Base-by-base conservation (phyloP, 2,888 invertebrate genomes). In the Parelbella ahira region DNA sequence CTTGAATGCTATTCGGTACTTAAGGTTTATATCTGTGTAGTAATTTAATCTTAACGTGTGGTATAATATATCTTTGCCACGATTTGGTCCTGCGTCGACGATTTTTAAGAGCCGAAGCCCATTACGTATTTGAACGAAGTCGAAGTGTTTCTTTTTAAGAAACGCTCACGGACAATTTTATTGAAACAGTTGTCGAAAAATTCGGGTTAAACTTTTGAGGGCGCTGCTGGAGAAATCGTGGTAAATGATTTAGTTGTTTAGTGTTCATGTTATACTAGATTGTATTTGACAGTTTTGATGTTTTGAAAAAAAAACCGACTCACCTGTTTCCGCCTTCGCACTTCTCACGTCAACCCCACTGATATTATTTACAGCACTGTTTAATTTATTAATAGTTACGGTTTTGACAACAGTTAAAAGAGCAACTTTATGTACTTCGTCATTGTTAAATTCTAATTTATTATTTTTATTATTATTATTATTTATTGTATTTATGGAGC, bases 21-120 rank as follows among this genome's bases (percentile, higher is more conserved):
- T 86, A 84, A 81, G 82, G 69, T 82, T 83, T 83, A 79, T 83
- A 84, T 77, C 81, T 86, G 84, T 84, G 83, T 86, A 86, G 86
- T 72, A 71, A 72, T 73, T 81, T 77, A 75, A 84, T 75, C 64
- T 81, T 77, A 82, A 79, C 72, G 83, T 86, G 86, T 86, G 84
- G 79, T 82, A 73, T 72, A 57, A 69, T 69, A 54, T 56, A 55
- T 80, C 72, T 59, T 75, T 78, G 64, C 60, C 69, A 66, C 69
- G 75, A 70, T 70, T 64, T 58, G 37, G 48, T 60, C 63, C 38
- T 32, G 23, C 24, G 24, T 30, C 11, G 8, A n/a, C n/a, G 36
- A 49, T 23, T 54, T 39, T 54, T 47, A 4, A 3, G 19, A 15
- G 10, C 19, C 11, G 5, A n/a, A 11, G 39, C 24, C 19, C 30